Evolutionary conservation across 2,888 invertebrate genomes (phyloP).

Genomic region (Helicoverpa assulta): DNA sequence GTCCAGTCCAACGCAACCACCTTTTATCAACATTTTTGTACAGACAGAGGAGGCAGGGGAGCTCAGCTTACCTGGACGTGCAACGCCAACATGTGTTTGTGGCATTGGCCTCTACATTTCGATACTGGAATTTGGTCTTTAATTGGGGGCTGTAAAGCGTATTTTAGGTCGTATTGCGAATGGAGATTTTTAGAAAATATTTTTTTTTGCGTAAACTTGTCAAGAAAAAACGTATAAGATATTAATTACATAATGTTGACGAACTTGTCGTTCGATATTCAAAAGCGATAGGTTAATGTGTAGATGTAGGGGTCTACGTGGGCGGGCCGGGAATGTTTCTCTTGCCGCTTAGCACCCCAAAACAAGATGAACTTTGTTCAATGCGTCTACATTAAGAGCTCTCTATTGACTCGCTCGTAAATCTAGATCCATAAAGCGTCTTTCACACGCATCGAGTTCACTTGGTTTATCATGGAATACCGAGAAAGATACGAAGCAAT

Average conservation of each 20-base stretch:
- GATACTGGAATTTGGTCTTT: conserved; percentile 72
- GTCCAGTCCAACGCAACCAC: conserved; percentile 53
- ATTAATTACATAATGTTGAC: conserved; percentile 63
- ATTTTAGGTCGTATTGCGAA: conserved; percentile 46
- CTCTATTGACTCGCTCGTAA: conserved; percentile 59
- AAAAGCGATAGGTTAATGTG: conserved; percentile 37
- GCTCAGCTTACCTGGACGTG: conserved; percentile 73
- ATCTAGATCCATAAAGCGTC: conserved; percentile 54
- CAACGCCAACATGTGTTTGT: conserved; percentile 86
- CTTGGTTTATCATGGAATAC: conserved; percentile 40
- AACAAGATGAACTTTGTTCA: conserved; percentile 57
- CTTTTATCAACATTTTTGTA: conserved; percentile 46
- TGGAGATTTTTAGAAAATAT: conserved; percentile 73
- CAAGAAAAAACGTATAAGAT: conserved; percentile 56
- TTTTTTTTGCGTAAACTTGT: conserved; percentile 69
- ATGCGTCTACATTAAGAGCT: conserved; percentile 50
- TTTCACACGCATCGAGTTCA: conserved; percentile 51
- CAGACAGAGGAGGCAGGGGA: conserved; percentile 64
- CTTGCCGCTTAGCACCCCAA: conserved; percentile 49
- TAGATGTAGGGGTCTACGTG: conserved; percentile 39
- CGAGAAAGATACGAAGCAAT: conserved; percentile 13
- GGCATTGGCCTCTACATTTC: conserved; percentile 80
- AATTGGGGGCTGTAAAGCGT: conserved; percentile 44
- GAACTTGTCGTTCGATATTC: conserved; percentile 54
- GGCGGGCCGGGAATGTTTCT: conserved; percentile 54